These are phyloP conservation scores for Lithosia quadra DNA, from an alignment of 2,888 invertebrate genomes.

Conservation along the genomic window DNA sequence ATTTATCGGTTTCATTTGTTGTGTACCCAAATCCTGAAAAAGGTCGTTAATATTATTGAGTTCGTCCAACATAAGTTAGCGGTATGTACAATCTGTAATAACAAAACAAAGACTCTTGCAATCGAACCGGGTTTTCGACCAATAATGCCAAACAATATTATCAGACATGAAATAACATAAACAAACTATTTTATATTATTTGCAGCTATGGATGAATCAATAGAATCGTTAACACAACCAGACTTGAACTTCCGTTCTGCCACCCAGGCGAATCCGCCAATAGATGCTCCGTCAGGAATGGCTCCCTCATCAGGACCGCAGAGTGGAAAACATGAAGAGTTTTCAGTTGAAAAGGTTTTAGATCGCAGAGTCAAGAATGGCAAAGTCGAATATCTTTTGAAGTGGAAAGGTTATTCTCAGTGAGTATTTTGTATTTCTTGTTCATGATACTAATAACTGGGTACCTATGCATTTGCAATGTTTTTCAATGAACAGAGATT, in stretches of 20 bases:
- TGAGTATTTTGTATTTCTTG: conserved; percentile 63
- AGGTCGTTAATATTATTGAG: not conserved
- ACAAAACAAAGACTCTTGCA: not conserved
- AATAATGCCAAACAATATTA: not conserved
- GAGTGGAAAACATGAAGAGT: conserved; percentile 88
- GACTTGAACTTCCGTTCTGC: conserved; percentile 47
- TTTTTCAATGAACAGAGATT: no score
- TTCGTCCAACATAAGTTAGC: not conserved
- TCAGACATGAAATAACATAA: not conserved
- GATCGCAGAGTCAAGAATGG: conserved; percentile 90
- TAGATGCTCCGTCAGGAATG: conserved; percentile 53
- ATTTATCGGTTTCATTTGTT: not conserved
- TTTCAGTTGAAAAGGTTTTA: conserved; percentile 91
- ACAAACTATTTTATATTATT: not conserved
- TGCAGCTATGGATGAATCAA: conserved; percentile 55
- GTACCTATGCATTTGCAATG: no score
- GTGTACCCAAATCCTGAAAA: no score
- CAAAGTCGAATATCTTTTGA: conserved; percentile 89
- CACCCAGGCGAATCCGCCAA: conserved; percentile 41
- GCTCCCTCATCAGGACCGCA: conserved; percentile 56
- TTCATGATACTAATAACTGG: not conserved
- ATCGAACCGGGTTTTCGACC: not conserved
- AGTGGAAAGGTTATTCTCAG: conserved; percentile 90
- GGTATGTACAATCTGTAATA: conserved; percentile 5
- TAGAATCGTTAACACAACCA: conserved; percentile 59